phyloP scores from a whole-genome alignment of 2,113 vertebrate genomes.

The Tragelaphus buxtoni region DNA sequence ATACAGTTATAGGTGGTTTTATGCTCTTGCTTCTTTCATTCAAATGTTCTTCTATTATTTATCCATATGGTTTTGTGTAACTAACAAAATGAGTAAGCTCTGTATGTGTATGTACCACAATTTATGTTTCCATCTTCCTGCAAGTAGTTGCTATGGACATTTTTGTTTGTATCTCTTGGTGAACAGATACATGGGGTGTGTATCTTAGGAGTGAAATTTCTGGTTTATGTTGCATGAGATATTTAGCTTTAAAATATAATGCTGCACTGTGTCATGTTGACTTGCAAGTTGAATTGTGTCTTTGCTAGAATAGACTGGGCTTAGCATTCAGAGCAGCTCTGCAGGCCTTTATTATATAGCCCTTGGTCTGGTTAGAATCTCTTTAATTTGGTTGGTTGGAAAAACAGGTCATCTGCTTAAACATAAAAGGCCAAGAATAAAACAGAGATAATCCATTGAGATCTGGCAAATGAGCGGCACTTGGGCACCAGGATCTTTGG shows the following conservation, averaged over 20 bases:
- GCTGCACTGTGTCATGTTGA: background rate
- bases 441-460: too few species aligned
- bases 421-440: too few species aligned
- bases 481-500: too few species aligned
- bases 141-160: background rate
- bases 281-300: background rate
- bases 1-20: too few species aligned
- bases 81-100: too few species aligned
- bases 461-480: too few species aligned
- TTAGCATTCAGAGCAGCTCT: background rate
- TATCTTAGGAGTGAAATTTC: background rate
- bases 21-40: too few species aligned
- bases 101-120: too few species aligned
- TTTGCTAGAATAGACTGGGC: background rate
- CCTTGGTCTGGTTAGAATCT: background rate
- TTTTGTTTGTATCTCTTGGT: background rate
- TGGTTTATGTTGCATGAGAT: background rate
- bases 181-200: background rate
- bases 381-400: background rate
- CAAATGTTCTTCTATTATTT: too few species aligned
- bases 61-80: too few species aligned
- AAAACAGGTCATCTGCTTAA: background rate
- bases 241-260: background rate
- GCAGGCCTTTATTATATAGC: background rate
- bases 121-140: background rate